Conservation (phyloP, 2,888 invertebrate species). For the Agelastica alni region DNA sequence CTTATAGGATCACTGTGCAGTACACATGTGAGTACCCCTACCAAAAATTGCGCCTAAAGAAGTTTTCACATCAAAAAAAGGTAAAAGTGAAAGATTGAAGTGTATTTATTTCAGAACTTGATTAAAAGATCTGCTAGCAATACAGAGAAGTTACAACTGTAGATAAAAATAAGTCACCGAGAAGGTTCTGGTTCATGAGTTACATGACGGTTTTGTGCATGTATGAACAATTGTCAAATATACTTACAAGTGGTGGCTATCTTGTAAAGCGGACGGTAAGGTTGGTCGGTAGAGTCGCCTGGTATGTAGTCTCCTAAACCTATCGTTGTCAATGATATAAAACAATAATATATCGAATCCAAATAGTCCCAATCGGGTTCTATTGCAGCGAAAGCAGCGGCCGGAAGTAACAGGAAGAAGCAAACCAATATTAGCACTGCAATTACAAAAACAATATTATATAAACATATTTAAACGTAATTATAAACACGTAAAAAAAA, state of each 20-base stretch:
- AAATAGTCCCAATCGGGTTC: conserved; percentile 84
- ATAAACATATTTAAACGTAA: no score
- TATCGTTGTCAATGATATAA: conserved; percentile 87
- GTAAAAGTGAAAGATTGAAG: background rate
- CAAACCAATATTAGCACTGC: conserved; percentile 61
- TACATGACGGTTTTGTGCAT: no score
- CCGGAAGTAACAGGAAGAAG: conserved; percentile 75
- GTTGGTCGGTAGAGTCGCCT: conserved; percentile 75
- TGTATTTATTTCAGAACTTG: no score
- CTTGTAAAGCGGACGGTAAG: conserved; percentile 81
- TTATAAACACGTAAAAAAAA: no score
- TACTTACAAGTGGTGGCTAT: conserved; percentile 74
- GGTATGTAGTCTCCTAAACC: conserved; percentile 90
- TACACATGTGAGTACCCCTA: no score
- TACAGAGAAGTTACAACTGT: no score
- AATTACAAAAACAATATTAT: conserved; percentile 39
- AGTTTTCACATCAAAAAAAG: background rate
- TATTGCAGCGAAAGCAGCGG: conserved; percentile 71
- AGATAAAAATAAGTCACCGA: no score
- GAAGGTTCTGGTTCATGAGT: no score
- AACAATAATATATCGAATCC: conserved; percentile 89
- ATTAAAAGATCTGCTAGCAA: no score
- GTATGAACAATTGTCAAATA: no score
- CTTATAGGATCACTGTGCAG: no score
- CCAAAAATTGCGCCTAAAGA: no score